Conservation (phyloP, 2,888 invertebrate genomes). For the Masnerella sp. region DNA sequence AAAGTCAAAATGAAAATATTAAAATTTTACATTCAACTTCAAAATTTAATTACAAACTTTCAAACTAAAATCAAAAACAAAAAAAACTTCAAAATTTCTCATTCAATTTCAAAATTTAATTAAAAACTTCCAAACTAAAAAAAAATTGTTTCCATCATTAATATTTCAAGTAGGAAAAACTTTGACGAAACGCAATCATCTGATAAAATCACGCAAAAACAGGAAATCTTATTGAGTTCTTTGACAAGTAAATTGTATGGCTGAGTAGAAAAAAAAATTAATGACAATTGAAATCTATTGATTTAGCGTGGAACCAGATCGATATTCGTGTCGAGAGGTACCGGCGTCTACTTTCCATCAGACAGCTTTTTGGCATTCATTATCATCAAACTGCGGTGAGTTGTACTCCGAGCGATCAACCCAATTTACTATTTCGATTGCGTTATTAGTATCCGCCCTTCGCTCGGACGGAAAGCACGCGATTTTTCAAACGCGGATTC, state of each 20-base stretch:
- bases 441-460: constrained; percentile 39
- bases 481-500: constrained; percentile 5
- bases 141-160: too few relatives aligned
- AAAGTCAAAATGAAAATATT: too few relatives aligned
- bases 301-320: constrained; percentile 73
- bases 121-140: too few relatives aligned
- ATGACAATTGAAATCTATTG: constrained; percentile 66
- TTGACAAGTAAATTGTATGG: background rate
- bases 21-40: too few relatives aligned
- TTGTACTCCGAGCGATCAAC: constrained; percentile 55
- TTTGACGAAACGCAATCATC: too few relatives aligned
- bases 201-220: too few relatives aligned
- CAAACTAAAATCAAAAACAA: too few relatives aligned
- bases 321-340: constrained; percentile 72
- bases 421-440: constrained; percentile 55
- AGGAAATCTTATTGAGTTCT: background rate
- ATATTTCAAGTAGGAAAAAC: too few relatives aligned
- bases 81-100: too few relatives aligned
- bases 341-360: constrained; percentile 62
- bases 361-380: constrained; percentile 58
- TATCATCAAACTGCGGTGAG: constrained; percentile 57
- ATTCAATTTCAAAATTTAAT: too few relatives aligned
- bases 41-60: too few relatives aligned
- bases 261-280: constrained; percentile 18
- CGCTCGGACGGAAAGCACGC: constrained; percentile 32